These are phyloP conservation scores for Cydia strobilella DNA, from an alignment of 1,140 invertebrate species.

Conservation along the genomic window DNA sequence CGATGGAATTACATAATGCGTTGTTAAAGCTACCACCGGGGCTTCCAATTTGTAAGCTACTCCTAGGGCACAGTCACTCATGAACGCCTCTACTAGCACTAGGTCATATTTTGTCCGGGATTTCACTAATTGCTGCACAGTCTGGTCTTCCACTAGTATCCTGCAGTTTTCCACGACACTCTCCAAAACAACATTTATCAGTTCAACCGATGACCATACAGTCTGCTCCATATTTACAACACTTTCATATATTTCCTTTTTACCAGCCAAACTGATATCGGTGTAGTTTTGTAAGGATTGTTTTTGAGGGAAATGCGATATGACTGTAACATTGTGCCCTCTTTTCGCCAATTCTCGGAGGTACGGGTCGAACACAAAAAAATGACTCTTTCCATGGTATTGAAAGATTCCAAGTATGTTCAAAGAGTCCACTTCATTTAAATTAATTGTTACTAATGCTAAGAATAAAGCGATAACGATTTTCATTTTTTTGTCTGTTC, in stretches of 20 bases:
- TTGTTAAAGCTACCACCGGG: conserved; percentile 79
- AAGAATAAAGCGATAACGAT: neutral
- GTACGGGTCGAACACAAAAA: conserved; percentile 84
- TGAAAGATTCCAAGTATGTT: conserved; percentile 84
- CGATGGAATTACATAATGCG: conserved; percentile 80
- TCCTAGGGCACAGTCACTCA: conserved; percentile 82
- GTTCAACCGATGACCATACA: conserved; percentile 45
- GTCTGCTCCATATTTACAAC: conserved; percentile 47
- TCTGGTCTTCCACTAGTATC: conserved; percentile 58
- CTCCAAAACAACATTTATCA: conserved; percentile 44
- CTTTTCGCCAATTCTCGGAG: conserved; percentile 83
- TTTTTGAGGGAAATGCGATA: conserved; percentile 83
- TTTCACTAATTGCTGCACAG: conserved; percentile 64
- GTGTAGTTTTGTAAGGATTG: conserved; percentile 80
- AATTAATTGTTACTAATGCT: neutral
- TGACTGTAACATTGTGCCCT: conserved; percentile 86
- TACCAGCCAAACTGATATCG: conserved; percentile 78
- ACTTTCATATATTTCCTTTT: conserved; percentile 56
- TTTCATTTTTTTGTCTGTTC: neutral
- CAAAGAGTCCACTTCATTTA: conserved; percentile 36
- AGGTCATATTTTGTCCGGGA: conserved; percentile 80
- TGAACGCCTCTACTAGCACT: conserved; percentile 83
- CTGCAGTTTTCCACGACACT: conserved; percentile 58
- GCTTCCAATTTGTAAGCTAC: conserved; percentile 81
- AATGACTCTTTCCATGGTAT: conserved; percentile 87